phyloP scores from a whole-genome alignment of 2,888 invertebrate genomes.

The Noctuana brunneofusca region DNA sequence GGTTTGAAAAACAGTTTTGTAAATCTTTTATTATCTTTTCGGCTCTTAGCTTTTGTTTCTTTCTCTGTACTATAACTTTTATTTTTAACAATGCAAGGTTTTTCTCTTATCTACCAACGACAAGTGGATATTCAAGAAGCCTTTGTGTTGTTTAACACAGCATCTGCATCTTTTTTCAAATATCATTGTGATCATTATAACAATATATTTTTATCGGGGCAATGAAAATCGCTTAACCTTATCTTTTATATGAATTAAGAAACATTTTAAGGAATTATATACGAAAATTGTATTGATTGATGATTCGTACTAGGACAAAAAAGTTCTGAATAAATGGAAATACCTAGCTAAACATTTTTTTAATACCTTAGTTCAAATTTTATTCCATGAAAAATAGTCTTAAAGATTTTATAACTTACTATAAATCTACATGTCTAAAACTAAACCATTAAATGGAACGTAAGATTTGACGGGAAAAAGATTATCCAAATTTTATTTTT shows the following conservation, averaged over 20 bases:
- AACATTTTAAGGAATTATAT: background rate
- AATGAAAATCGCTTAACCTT: background rate
- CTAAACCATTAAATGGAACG: no score
- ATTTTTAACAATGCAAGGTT: slow-evolving; percentile 9
- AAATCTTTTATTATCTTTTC: slow-evolving; percentile 4
- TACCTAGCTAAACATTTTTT: no score
- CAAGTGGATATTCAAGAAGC: slow-evolving; percentile 12
- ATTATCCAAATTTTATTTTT: no score
- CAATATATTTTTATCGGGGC: background rate
- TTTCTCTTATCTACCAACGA: slow-evolving; percentile 1
- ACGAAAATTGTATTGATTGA: no score
- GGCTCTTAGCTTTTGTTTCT: background rate
- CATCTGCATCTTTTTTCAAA: slow-evolving; percentile 8
- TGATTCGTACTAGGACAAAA: no score
- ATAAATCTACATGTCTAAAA: no score
- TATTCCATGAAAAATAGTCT: no score
- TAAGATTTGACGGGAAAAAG: no score
- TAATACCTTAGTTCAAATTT: no score
- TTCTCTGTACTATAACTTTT: slow-evolving; percentile 1
- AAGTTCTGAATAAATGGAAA: no score
- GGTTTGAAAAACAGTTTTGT: background rate
- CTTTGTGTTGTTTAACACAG: slow-evolving; percentile 1
- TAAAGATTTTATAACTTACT: no score
- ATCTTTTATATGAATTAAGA: background rate
- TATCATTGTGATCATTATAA: background rate